Evolutionary conservation across 2,888 invertebrate species (phyloP).

Genomic region (Elaeidobius kamerunicus): DNA sequence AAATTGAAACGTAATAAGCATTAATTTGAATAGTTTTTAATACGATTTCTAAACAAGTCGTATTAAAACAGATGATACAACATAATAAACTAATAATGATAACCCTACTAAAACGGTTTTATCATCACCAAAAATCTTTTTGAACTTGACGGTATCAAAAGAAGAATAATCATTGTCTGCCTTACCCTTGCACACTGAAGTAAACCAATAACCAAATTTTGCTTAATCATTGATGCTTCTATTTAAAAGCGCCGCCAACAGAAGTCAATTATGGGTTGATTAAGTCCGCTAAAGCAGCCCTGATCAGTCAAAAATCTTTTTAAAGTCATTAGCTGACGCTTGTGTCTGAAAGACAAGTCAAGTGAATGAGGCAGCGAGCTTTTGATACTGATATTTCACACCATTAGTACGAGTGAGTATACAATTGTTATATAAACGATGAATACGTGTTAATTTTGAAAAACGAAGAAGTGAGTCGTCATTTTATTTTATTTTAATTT

Average conservation of each 20-base stretch:
- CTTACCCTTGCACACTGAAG: conserved; percentile 29
- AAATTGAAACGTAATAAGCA: no score
- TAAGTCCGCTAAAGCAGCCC: conserved; percentile 29
- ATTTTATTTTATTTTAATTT: no score
- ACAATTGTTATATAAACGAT: conserved; percentile 15
- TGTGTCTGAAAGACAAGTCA: conserved; percentile 25
- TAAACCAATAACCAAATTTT: conserved; percentile 31
- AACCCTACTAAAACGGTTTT: conserved; percentile 17
- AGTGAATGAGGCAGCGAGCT: conserved; percentile 22
- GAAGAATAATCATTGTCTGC: conserved; percentile 30
- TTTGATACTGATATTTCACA: conserved; percentile 32
- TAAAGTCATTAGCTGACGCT: conserved; percentile 32
- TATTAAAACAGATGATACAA: conserved; percentile 30
- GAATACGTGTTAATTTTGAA: conserved; percentile 28
- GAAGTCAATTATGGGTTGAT: conserved; percentile 32
- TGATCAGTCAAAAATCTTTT: conserved; percentile 33
- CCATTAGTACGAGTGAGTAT: conserved; percentile 27
- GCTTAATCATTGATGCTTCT: conserved; percentile 30
- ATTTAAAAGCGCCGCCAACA: conserved; percentile 30
- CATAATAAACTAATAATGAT: conserved; percentile 7
- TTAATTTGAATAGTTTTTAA: no score
- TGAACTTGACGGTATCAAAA: conserved; percentile 28
- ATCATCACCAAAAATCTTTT: conserved; percentile 27
- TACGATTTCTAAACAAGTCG: background rate
- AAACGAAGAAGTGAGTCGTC: no score